Conservation (phyloP, 2,113 vertebrate species). For the Onychostoma macrolepis region DNA sequence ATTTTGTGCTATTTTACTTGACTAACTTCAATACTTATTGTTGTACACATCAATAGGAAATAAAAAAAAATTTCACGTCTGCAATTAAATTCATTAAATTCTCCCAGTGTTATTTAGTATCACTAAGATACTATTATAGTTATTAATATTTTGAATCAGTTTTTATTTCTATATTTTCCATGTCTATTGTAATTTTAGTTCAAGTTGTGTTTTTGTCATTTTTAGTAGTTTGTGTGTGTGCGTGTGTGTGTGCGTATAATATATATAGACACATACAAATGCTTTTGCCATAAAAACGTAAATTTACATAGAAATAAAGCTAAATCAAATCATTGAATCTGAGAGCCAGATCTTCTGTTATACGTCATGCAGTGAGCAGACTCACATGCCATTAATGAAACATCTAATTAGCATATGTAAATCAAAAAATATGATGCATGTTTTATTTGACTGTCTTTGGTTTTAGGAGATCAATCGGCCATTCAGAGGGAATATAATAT, state of each 20-base stretch:
- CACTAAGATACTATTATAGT: neutral
- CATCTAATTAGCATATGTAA: slow-evolving; percentile 10
- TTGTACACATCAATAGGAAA: neutral
- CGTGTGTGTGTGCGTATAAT: no score
- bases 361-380: neutral
- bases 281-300: neutral
- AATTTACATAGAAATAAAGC: neutral
- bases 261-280: no score
- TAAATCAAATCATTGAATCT: neutral
- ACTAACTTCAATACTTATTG: neutral
- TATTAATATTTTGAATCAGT: no score
- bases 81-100: neutral
- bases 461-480: neutral
- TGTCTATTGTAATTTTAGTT: no score
- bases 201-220: no score
- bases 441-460: neutral
- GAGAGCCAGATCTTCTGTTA: neutral
- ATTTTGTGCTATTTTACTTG: no score
- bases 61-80: neutral
- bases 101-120: neutral
- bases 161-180: no score
- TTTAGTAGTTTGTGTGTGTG: no score
- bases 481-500: slow-evolving; percentile 1
- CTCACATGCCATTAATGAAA: neutral
- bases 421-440: neutral